Percentiles rank a stretch among this genome's conserved stretches.
phyloP scores from a whole-genome alignment of 2,113 vertebrate species.

The Trematomus loennbergii region DNA sequence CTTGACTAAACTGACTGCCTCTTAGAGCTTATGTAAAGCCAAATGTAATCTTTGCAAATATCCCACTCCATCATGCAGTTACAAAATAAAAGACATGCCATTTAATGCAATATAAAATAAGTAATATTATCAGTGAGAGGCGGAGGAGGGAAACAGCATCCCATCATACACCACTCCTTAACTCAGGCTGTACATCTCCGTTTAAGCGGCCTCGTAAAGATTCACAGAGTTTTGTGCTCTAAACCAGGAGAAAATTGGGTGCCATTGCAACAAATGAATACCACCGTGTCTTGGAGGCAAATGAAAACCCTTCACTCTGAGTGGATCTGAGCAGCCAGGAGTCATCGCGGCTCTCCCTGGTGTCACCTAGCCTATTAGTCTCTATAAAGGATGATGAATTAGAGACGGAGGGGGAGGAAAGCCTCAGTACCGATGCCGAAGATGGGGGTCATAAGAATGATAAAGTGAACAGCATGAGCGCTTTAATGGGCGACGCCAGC shows the following conservation, averaged over 20 bases:
- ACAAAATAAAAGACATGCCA: slow-evolving; percentile 29
- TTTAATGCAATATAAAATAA: slow-evolving; percentile 46
- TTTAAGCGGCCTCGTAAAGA: slow-evolving; percentile 57
- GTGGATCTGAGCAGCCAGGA: slow-evolving; percentile 71
- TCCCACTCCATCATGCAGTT: slow-evolving; percentile 4
- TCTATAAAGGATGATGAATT: slow-evolving; percentile 89
- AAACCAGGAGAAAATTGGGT: slow-evolving; percentile 72
- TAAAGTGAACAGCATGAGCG: slow-evolving; percentile 80
- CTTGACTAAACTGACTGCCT: no score
- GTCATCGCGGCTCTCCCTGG: slow-evolving; percentile 69
- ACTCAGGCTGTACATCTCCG: slow-evolving; percentile 47
- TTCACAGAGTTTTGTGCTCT: slow-evolving; percentile 42
- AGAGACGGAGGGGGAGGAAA: slow-evolving; percentile 78
- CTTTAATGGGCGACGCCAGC: slow-evolving; percentile 74
- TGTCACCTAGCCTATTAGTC: slow-evolving; percentile 85
- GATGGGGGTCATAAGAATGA: slow-evolving; percentile 86
- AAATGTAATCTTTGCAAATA: neutral
- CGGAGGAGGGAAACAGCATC: slow-evolving; percentile 15
- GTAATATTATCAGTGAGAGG: slow-evolving; percentile 37
- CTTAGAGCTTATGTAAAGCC: neutral
- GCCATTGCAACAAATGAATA: slow-evolving; percentile 76
- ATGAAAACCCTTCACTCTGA: slow-evolving; percentile 77
- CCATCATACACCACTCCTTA: slow-evolving; percentile 12
- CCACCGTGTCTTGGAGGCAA: slow-evolving; percentile 71
- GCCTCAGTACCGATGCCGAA: slow-evolving; percentile 71